Evolutionary conservation across 2,888 invertebrate species (phyloP), one percentile per base, ranked within the genome.

Genomic region (Xestia sexstrigata): DNA sequence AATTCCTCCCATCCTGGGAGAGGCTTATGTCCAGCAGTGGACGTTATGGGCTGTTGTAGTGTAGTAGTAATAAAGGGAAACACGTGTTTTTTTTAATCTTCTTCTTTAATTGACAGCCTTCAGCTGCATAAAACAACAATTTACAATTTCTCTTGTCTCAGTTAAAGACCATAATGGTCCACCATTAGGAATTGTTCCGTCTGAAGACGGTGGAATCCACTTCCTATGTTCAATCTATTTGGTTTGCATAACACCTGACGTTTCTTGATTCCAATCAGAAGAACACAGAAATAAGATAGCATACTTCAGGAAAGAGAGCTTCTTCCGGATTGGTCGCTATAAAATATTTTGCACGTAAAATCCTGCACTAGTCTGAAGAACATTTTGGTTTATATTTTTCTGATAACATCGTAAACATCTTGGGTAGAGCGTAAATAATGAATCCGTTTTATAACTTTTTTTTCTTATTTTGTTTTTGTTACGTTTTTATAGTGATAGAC

Each of bases 311-410:
- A 55, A 47, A 67, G 63, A 47, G 71, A 65, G 62, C 68, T 63
- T 49, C 39, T 66, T 62, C 82, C 52, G 71, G 55, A 77, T 79
- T 70, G 75, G 49, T 70, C 4, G 45, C 42, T 81, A 73, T 86
- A 84, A 84, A 87, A 87, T 78, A 85, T 84, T 78, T 81, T 72
- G 20, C 76, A 79, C 78, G 72, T 81, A 87, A 84, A 81, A 76
- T 17, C 60, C 45, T 79, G 72, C 79, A 83, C 80, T 82, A 79
- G 60, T 73, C 52, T 70, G 60, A 75, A 70, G 49, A 78, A 82
- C 71, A 65, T 81, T 81, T 85, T 86, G 76, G 81, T 87, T 87
- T 87, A 87, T 87, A 83, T 81, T 82, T 83, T 87, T 87, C 78
- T 86, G 80, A 88, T 82, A 83, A 78, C 71, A 49, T 87, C 83